A percentile compares a stretch with the other conserved stretches of the same genome.
Conservation (phyloP, 2,113 vertebrate species). For the Baryphthengus martii region DNA sequence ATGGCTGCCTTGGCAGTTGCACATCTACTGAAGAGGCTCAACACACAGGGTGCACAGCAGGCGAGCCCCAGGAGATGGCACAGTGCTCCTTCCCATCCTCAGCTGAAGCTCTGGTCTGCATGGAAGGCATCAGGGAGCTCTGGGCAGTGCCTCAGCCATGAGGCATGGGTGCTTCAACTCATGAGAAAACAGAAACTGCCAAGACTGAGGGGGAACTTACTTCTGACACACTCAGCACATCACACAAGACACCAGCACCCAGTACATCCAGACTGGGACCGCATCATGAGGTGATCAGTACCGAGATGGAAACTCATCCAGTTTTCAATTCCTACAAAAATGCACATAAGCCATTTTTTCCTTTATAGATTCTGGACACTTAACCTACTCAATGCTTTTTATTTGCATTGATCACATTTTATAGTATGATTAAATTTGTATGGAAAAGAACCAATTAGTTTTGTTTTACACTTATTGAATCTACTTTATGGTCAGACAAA, state of each 20-base stretch:
- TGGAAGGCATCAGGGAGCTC: background rate
- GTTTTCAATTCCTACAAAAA: background rate
- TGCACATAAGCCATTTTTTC: slow-evolving; percentile 1
- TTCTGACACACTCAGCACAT: background rate
- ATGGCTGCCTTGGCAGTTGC: background rate
- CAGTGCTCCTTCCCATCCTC: background rate
- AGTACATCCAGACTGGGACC: background rate
- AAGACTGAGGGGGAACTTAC: background rate
- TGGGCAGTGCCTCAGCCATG: background rate
- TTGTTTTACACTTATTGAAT: slow-evolving; percentile 81
- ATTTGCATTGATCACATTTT: slow-evolving; percentile 81
- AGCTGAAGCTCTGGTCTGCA: background rate
- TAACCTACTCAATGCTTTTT: slow-evolving; percentile 73
- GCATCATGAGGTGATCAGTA: background rate
- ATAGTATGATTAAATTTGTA: slow-evolving; percentile 82
- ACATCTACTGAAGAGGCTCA: background rate
- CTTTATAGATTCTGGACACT: slow-evolving; percentile 71
- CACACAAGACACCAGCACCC: background rate
- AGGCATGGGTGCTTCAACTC: too few species aligned
- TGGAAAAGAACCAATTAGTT: slow-evolving; percentile 80
- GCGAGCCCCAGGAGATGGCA: background rate
- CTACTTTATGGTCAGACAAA: slow-evolving; percentile 78
- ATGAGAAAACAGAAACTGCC: background rate
- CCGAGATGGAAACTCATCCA: background rate
- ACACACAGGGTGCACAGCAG: background rate